A percentile compares a stretch with the other conserved stretches of the same genome.
Evolutionary conservation across 2,113 vertebrate species (phyloP).

Genomic region (Pseudopipra pipra): DNA sequence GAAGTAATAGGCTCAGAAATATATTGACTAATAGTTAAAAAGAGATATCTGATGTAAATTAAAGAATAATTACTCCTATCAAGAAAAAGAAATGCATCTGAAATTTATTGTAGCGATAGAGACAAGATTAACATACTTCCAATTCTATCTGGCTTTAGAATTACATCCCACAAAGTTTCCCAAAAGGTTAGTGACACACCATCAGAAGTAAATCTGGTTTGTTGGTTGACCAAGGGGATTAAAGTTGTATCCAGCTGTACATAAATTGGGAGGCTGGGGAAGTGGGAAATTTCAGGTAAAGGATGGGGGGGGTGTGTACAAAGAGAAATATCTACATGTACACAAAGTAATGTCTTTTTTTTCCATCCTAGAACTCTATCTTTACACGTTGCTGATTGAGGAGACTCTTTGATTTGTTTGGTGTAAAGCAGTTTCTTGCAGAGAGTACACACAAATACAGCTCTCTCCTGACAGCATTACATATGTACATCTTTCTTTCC

Average conservation of each 20-base stretch:
- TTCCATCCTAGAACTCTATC: not conserved
- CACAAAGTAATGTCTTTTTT: not conserved
- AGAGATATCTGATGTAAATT: not conserved
- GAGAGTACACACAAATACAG: not conserved
- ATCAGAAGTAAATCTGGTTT: not conserved
- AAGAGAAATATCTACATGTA: not conserved
- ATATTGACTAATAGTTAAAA: not conserved
- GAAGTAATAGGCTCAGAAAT: not conserved
- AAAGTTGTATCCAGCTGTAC: not conserved
- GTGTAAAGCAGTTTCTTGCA: not conserved
- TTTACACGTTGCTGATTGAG: not conserved
- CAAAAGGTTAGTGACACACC: not conserved
- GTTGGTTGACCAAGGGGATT: not conserved
- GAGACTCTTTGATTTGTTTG: not conserved
- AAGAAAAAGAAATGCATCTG: not conserved
- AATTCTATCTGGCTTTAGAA: not conserved
- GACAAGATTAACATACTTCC: not conserved
- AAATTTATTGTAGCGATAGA: not conserved
- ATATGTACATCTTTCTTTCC: not conserved
- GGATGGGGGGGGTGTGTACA: fast-evolving
- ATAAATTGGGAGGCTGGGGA: not conserved
- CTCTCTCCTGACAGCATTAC: not conserved
- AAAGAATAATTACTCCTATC: not conserved
- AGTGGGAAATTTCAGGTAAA: not conserved
- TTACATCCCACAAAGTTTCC: not conserved